Evolutionary conservation across 2,113 vertebrate species (phyloP).

Genomic region (Mirounga angustirostris): DNA sequence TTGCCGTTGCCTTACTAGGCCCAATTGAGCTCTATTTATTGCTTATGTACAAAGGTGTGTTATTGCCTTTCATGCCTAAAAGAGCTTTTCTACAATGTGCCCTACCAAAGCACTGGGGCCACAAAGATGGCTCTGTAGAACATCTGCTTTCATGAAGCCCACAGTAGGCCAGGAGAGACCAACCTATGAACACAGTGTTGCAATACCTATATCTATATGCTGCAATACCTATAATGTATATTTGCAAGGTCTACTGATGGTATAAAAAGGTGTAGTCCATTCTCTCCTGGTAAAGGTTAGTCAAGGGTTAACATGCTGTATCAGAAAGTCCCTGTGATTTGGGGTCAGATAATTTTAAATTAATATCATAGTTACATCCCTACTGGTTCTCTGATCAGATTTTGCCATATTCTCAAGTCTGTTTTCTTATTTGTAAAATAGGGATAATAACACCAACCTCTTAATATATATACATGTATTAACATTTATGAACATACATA

Average conservation of each 20-base stretch:
- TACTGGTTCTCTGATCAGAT: background rate
- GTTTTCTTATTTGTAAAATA: conserved; percentile 6
- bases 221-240: background rate
- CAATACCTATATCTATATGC: too few relatives aligned
- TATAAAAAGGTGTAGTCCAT: background rate
- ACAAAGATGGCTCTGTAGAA: background rate
- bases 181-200: background rate
- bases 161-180: background rate
- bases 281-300: background rate
- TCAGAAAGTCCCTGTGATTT: background rate
- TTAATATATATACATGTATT: background rate
- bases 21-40: background rate
- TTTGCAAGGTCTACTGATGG: background rate
- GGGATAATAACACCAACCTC: background rate
- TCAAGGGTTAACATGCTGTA: background rate
- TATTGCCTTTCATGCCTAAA: background rate
- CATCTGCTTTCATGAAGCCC: background rate
- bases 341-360: background rate
- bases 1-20: background rate
- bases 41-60: background rate
- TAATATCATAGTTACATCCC: background rate
- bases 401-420: background rate
- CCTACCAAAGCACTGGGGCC: background rate
- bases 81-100: background rate
- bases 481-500: background rate